Evolutionary conservation across 2,797 vertebrate genomes (phyloP), one percentile per base, ranked within the genome.

Genomic region (Lepilemur ruficaudatus): DNA sequence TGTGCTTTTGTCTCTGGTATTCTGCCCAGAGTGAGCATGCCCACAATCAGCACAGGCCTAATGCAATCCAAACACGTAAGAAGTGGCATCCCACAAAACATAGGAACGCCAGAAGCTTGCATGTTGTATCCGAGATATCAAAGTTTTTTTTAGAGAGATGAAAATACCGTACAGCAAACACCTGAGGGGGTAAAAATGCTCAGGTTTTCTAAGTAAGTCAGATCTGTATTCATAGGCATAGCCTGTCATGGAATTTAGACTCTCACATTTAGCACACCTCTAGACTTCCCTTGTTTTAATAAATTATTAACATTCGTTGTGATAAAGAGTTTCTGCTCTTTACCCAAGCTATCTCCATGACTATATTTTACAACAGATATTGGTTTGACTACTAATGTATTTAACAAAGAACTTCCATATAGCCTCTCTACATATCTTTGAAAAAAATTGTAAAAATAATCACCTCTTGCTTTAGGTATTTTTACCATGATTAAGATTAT

Each of bases 381-480:
- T 25, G 57, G 81, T 95, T 98, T 92, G 17, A 89, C 97, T 94
- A 93, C 89, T 84, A 81, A 96, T 97, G 41, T 96, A 65, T 89
- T 97, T 84, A 97, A 94, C 13, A 95, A 96, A 80, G 3, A 35
- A 0, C 41, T 90, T 93, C 52, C 38, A 84, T 89, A 32, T 57
- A 38, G 22, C 25, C 22, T 73, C 78, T 72, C 43, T 38, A 41
- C 28, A 22, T 73, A 32, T 70, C n/a, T n/a, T 55, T 75, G 67
- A 50, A n/a, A 80, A 79, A 93, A 96, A 17, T 96, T 91, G 83
- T 79, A 95, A 93, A 97, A 67, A 84, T 65, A 96, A 83, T 89
- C 35, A 83, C 32, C 82, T 96, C 73, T 96, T 97, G 92, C 97
- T 96, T 96, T 61, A 96, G 92, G 59, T 94, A 88, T 67, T 93